Percentiles rank a stretch among this genome's conserved stretches.
Conservation (phyloP, 2,888 invertebrate genomes). For the Gymnoscelis rufifasciata region DNA sequence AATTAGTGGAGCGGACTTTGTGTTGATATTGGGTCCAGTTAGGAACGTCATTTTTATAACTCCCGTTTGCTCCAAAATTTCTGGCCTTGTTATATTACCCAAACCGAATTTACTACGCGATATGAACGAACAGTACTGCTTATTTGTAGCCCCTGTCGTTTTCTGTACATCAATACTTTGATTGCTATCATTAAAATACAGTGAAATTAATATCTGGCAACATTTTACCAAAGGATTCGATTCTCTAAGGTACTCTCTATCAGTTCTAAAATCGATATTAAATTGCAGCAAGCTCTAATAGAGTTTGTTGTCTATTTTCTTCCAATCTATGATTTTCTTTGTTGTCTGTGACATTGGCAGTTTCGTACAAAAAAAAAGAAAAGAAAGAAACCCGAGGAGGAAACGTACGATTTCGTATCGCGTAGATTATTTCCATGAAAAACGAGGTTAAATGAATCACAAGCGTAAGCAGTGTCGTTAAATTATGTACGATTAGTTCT, state of each 20-base stretch:
- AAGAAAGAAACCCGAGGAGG: conserved; percentile 52
- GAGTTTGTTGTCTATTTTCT: neutral
- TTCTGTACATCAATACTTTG: neutral
- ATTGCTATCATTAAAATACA: neutral
- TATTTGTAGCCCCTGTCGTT: too few species aligned
- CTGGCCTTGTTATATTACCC: too few species aligned
- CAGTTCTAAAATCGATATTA: too few species aligned
- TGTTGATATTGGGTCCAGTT: conserved; percentile 4
- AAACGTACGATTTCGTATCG: conserved; percentile 58
- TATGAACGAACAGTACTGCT: too few species aligned
- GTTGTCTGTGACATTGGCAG: conserved; percentile 3
- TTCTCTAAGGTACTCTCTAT: too few species aligned
- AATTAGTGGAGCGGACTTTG: conserved; percentile 5
- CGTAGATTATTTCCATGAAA: conserved; percentile 59
- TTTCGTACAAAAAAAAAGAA: conserved; percentile 36
- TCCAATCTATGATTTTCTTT: conserved; percentile 1
- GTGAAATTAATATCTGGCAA: neutral
- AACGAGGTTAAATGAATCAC: conserved; percentile 65
- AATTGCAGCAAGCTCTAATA: too few species aligned
- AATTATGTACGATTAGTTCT: conserved; percentile 71
- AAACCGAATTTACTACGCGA: too few species aligned
- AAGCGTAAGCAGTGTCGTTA: conserved; percentile 56
- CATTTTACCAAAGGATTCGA: neutral
- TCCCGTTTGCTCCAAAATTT: too few species aligned
- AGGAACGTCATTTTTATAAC: conserved; percentile 14